A percentile compares a stretch with the other conserved stretches of the same genome.
phyloP scores from a whole-genome alignment of 2,797 vertebrate genomes.

The Acomys russatus region DNA sequence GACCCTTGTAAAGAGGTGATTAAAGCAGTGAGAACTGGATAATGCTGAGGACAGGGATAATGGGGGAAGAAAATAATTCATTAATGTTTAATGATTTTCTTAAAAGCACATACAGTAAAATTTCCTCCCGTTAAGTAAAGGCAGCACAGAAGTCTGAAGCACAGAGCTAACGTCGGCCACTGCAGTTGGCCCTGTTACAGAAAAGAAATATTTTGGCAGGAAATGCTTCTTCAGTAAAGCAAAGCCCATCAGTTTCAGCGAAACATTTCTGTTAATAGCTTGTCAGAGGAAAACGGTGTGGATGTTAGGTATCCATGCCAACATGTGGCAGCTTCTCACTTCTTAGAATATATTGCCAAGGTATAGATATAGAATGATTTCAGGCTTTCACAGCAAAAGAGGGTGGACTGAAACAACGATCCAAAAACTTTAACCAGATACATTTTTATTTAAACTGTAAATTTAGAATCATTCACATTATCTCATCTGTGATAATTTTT shows the following conservation, averaged over 20 bases:
- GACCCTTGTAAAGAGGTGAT: neutral
- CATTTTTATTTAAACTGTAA: conserved; percentile 58
- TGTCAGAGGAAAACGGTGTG: conserved; percentile 81
- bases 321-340: conserved; percentile 83
- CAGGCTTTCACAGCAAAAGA: conserved; percentile 67
- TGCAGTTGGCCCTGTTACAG: conserved; percentile 78
- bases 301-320: conserved; percentile 83
- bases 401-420: conserved; percentile 70
- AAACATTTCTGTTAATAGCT: conserved; percentile 86
- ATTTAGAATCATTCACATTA: conserved; percentile 41
- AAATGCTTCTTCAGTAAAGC: conserved; percentile 79
- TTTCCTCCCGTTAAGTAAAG: conserved; percentile 59
- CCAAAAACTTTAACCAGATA: conserved; percentile 40
- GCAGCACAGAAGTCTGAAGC: conserved; percentile 58
- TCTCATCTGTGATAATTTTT: conserved; percentile 13
- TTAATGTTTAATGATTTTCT: neutral
- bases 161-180: conserved; percentile 69
- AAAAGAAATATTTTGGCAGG: conserved; percentile 84
- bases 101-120: neutral
- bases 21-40: neutral
- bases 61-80: neutral
- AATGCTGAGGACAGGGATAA: neutral
- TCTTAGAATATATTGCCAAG: conserved; percentile 84
- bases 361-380: conserved; percentile 81
- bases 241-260: conserved; percentile 83